Conservation (phyloP, 2,888 invertebrate genomes). For the Acrobasis suavella region DNA sequence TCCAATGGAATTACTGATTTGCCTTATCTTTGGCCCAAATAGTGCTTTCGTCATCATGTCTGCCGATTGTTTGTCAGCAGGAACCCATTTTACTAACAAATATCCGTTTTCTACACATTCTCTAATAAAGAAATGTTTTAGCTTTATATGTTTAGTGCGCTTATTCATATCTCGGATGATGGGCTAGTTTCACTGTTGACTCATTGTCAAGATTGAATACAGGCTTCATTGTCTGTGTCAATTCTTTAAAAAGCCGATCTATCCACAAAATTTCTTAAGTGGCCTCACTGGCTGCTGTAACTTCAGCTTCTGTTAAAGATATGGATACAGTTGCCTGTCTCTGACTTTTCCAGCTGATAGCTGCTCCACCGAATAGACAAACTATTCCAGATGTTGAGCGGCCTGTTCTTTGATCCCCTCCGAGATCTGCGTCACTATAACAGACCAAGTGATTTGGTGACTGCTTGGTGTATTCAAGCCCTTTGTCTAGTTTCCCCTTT, state of each 20-base stretch:
- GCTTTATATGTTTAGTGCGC: conserved; percentile 15
- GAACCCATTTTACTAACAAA: not conserved
- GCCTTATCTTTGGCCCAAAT: not conserved
- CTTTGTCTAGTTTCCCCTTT: not conserved
- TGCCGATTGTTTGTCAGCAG: conserved; percentile 5
- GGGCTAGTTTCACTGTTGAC: conserved; percentile 8
- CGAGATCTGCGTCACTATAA: conserved; percentile 1
- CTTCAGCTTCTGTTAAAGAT: too few relatives aligned
- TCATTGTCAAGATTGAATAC: conserved; percentile 14
- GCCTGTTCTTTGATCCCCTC: not conserved
- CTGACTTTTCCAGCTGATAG: not conserved
- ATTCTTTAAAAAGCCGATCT: not conserved
- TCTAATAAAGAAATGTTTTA: conserved; percentile 16
- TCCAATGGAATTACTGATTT: too few relatives aligned
- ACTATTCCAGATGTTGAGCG: not conserved
- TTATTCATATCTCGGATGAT: conserved; percentile 15
- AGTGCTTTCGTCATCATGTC: conserved; percentile 15
- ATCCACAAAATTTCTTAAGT: not conserved
- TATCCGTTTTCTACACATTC: conserved; percentile 8
- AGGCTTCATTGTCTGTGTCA: not conserved
- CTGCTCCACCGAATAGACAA: not conserved
- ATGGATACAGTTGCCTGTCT: not conserved
- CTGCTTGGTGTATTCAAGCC: not conserved
- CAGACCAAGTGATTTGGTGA: not conserved
- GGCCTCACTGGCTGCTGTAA: not conserved